A percentile compares a stretch with the other conserved stretches of the same genome.
Conservation (phyloP, 2,888 invertebrate genomes). For the Platycheirus rosarum region DNA sequence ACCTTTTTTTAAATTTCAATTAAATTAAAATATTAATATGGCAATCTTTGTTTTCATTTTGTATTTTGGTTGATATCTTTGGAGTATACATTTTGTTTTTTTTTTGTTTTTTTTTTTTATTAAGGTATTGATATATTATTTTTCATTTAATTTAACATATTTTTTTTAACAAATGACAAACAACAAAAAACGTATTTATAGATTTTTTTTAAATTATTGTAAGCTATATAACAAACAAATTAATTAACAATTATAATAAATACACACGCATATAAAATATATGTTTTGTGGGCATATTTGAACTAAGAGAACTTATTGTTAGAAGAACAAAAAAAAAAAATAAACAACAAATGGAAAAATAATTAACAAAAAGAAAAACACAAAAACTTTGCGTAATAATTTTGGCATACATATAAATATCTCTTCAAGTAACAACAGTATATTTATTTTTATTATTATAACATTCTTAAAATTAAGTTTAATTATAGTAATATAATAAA, state of each 20-base stretch:
- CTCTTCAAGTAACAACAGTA: conserved; percentile 57
- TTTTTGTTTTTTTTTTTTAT: conserved; percentile 71
- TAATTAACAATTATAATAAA: conserved; percentile 69
- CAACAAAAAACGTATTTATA: conserved; percentile 61
- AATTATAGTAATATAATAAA: conserved; percentile 67
- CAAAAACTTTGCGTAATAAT: conserved; percentile 47
- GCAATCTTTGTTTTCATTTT: conserved; percentile 73
- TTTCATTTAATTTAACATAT: conserved; percentile 74
- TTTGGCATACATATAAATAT: conserved; percentile 66
- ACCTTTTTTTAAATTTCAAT: conserved; percentile 68
- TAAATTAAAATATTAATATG: conserved; percentile 73
- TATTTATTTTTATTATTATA: conserved; percentile 36
- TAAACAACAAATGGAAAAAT: conserved; percentile 25
- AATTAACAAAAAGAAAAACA: conserved; percentile 23
- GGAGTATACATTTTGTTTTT: conserved; percentile 80
- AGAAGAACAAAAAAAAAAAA: conserved; percentile 53
- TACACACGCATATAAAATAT: conserved; percentile 63
- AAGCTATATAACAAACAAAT: conserved; percentile 71
- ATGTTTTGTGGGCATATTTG: conserved; percentile 58
- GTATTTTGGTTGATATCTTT: conserved; percentile 82
- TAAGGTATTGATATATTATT: conserved; percentile 60
- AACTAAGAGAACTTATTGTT: conserved; percentile 71
- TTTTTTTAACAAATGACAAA: conserved; percentile 76
- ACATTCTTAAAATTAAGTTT: conserved; percentile 61
- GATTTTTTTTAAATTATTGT: conserved; percentile 39